Base-by-base conservation (phyloP, 2,797 vertebrate genomes). In the Adelosebastes latens region DNA sequence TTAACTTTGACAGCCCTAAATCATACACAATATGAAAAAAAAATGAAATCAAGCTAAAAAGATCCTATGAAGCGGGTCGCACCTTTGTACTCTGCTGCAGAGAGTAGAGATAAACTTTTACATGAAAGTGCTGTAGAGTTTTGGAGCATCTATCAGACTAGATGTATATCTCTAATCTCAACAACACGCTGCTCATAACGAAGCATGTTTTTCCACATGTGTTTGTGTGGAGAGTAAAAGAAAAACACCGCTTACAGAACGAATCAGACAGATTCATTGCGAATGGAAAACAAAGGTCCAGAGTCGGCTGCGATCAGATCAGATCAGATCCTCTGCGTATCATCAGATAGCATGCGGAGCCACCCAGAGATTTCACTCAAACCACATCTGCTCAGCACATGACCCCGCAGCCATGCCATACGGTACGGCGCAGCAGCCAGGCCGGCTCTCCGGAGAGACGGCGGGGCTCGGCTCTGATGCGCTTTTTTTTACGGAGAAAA, bases 381-480 rank as follows among this genome's bases (percentile, higher is more conserved):
- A 74, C 67, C 86, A 93, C 94, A 94, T 95, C 91, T 94, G 93
- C 80, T 85, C 63, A 60, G 68, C 93, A 94, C 62, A 93, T 91
- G 90, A 91, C 77, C 76, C 55, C 25, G 55, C 68, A 89, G 83
- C 84, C 58, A 29, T 83, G 82, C 88, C 85, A 83, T 82, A 79
- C 72, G 42, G 86, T 69, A 52, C 79, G 20, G 66, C 67, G 27
- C 24, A 6, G 78, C 77, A 27, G 83, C 90, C 81, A 77, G 75
- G 72, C 79, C 62, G 34, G n/a, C 72, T 11, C 73, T 73, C 46
- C 20, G 72, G 65, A 82, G 65, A 82, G 66, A 83, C 70, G 61
- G 74, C 39, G 16, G 59, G 61, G 63, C 84, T 81, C 34, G 64
- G 70, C 69, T 87, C 75, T 61, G 61, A 63, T 67, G 72, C 7